Conservation (phyloP, 1,140 invertebrate species). For the Pristionchus pacificus region DNA sequence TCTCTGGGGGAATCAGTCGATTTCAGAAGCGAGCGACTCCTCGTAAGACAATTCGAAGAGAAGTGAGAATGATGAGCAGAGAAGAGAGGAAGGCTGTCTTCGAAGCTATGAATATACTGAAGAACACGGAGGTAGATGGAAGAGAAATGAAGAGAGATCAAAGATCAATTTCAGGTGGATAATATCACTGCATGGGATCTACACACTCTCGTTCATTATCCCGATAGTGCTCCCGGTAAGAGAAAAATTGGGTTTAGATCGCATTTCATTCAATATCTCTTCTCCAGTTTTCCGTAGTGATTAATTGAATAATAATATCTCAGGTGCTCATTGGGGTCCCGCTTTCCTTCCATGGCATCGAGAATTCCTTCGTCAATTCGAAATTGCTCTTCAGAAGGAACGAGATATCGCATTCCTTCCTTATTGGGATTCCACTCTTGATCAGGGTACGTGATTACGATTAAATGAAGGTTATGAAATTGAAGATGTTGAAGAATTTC, state of each 20-base stretch:
- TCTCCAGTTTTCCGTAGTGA: background rate
- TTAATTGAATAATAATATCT: constrained; percentile 8
- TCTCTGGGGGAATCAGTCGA: background rate
- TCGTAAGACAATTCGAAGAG: constrained; percentile 48
- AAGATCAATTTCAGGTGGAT: constrained; percentile 40
- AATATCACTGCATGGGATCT: constrained; percentile 55
- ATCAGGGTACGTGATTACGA: constrained; percentile 38
- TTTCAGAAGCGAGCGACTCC: background rate
- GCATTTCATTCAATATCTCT: background rate
- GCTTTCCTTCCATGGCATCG: constrained; percentile 55
- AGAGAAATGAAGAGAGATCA: constrained; percentile 55
- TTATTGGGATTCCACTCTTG: constrained; percentile 58
- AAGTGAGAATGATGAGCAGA: constrained; percentile 50
- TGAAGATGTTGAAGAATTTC: too few relatives aligned
- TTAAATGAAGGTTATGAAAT: background rate
- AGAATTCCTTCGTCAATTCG: constrained; percentile 54
- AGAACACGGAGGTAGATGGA: constrained; percentile 10
- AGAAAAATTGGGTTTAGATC: background rate
- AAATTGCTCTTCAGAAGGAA: constrained; percentile 50
- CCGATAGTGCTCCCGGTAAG: constrained; percentile 49
- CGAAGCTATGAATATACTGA: constrained; percentile 48
- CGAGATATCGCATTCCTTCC: constrained; percentile 46
- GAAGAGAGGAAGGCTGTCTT: constrained; percentile 41
- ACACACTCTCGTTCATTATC: constrained; percentile 55
- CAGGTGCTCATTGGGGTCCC: constrained; percentile 53